These are phyloP conservation scores for Phoenicopterus ruber DNA, from an alignment of 2,113 vertebrate genomes.

Conservation along the genomic window DNA sequence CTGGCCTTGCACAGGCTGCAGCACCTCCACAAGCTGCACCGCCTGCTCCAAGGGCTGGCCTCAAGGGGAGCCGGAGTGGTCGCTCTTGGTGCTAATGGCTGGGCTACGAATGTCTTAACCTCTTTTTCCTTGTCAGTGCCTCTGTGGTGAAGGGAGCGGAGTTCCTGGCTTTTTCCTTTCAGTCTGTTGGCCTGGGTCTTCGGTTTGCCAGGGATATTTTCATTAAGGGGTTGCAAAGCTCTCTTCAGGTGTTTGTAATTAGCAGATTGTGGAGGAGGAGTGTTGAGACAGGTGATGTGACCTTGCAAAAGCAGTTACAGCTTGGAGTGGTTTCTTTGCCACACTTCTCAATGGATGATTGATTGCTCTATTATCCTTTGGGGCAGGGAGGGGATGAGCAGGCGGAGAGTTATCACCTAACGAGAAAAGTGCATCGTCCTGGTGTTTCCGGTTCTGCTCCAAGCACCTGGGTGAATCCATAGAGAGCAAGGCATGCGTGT, in stretches of 20 bases:
- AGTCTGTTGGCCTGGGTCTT: background rate
- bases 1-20: background rate
- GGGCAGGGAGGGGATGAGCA: background rate
- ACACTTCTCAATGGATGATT: background rate
- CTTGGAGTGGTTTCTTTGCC: background rate
- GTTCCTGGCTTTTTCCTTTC: background rate
- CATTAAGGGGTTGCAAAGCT: background rate
- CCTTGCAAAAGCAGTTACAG: background rate
- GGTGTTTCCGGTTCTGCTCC: background rate
- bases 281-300: background rate
- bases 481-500: background rate
- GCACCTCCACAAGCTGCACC: accelerated
- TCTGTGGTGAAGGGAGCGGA: background rate
- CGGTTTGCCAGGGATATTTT: background rate
- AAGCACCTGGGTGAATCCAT: background rate
- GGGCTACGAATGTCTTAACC: background rate
- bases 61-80: background rate
- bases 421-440: background rate
- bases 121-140: background rate
- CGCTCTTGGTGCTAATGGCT: background rate
- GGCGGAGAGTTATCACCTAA: background rate
- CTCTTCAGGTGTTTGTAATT: background rate
- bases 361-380: background rate
- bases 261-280: background rate
- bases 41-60: background rate